A percentile compares a stretch with the other conserved stretches of the same genome.
Evolutionary conservation across 2,888 invertebrate species (phyloP).

Genomic region (Geophilus truncorum): DNA sequence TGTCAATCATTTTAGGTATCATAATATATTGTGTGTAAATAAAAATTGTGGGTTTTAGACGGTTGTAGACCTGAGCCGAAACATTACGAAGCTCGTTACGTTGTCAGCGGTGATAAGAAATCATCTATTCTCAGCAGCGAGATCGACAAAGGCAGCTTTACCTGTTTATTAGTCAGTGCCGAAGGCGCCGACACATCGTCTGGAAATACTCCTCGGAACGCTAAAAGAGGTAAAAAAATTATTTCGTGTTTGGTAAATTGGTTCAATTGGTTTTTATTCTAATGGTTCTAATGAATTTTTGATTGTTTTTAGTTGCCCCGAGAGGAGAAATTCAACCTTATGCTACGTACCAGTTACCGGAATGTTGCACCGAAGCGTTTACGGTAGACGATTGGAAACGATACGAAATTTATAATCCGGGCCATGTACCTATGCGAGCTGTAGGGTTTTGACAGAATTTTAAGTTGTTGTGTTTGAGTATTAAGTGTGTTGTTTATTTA

Average conservation of each 20-base stretch:
- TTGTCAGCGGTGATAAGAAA: slow-evolving; percentile 19
- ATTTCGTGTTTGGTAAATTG: neutral
- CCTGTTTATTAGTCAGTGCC: slow-evolving; percentile 34
- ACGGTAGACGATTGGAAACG: slow-evolving; percentile 38
- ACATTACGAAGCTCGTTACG: slow-evolving; percentile 36
- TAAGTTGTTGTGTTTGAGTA: neutral
- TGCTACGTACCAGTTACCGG: slow-evolving; percentile 38
- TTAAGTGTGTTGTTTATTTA: neutral
- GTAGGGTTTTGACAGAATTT: neutral
- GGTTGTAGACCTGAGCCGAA: slow-evolving; percentile 16
- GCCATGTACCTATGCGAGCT: slow-evolving; percentile 29
- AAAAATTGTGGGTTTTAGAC: neutral
- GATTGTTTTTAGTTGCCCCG: slow-evolving; percentile 4
- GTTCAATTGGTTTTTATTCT: no score
- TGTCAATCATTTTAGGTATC: no score
- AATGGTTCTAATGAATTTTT: neutral
- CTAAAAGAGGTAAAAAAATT: slow-evolving; percentile 18
- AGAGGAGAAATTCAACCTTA: slow-evolving; percentile 37
- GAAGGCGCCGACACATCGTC: slow-evolving; percentile 22
- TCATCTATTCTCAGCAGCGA: slow-evolving; percentile 31
- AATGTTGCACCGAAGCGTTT: slow-evolving; percentile 35
- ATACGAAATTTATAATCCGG: slow-evolving; percentile 36
- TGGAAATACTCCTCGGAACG: slow-evolving; percentile 33
- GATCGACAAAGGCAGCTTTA: slow-evolving; percentile 37
- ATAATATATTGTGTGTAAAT: neutral